Conservation (phyloP, 1,140 invertebrate genomes). For the Anagrus nilaparvatae region DNA sequence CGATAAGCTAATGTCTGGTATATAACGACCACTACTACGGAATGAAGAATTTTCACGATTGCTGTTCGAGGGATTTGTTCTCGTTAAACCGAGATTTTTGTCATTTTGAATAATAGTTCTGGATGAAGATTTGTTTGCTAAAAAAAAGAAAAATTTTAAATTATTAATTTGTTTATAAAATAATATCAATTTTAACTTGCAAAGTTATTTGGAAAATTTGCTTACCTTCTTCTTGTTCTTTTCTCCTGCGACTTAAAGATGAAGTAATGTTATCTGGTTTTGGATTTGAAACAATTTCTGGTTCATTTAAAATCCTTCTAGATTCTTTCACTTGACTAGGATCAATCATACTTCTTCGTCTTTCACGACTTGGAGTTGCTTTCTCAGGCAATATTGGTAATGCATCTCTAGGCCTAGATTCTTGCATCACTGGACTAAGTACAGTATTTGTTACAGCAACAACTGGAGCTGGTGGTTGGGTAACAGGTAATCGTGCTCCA, state of each 20-base stretch:
- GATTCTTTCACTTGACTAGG: constrained; percentile 36
- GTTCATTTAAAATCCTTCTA: constrained; percentile 7
- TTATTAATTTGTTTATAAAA: too few species aligned
- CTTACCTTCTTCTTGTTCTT: constrained; percentile 16
- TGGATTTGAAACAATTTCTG: constrained; percentile 2
- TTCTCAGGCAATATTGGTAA: constrained; percentile 29
- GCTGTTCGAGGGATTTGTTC: too few species aligned
- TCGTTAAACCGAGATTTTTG: too few species aligned
- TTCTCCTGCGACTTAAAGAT: background rate
- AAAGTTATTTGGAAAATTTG: too few species aligned
- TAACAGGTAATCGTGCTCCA: constrained; percentile 28
- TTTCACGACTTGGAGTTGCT: constrained; percentile 35
- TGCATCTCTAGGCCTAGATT: constrained; percentile 34
- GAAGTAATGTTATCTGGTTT: constrained; percentile 8
- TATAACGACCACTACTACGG: too few species aligned
- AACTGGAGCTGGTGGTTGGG: constrained; percentile 35
- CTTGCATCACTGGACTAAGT: constrained; percentile 40
- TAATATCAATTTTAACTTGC: too few species aligned
- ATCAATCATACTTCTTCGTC: constrained; percentile 43
- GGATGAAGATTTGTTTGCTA: too few species aligned
- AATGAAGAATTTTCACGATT: too few species aligned
- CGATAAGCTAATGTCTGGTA: constrained; percentile 36
- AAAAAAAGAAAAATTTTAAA: too few species aligned
- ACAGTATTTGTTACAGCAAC: constrained; percentile 39
- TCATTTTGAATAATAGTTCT: too few species aligned